These are phyloP conservation scores for Ictalurus furcatus DNA, from an alignment of 2,113 vertebrate species.

Conservation along the genomic window DNA sequence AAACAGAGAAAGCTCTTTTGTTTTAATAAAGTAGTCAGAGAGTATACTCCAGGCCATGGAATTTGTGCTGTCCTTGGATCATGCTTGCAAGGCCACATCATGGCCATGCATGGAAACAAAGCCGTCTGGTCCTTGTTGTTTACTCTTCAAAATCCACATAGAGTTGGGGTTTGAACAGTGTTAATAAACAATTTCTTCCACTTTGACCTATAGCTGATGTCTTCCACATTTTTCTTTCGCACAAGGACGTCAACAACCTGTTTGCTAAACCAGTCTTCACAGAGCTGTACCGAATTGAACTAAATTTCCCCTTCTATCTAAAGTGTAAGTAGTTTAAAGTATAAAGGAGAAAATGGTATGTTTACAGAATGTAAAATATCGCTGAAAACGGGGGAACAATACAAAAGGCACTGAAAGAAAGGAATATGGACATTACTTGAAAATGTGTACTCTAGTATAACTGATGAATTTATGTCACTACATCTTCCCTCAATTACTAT, in stretches of 20 bases:
- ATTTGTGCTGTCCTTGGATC: constrained; percentile 18
- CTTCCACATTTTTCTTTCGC: constrained; percentile 41
- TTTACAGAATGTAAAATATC: not conserved
- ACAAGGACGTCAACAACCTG: constrained; percentile 17
- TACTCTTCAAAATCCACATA: constrained; percentile 47
- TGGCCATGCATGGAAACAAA: constrained; percentile 38
- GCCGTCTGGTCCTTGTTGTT: constrained; percentile 52
- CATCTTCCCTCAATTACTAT: constrained; percentile 7
- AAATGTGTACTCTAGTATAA: not conserved
- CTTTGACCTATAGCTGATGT: constrained; percentile 46
- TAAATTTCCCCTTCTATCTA: not conserved
- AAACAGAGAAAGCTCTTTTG: not conserved
- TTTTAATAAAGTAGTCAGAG: not conserved
- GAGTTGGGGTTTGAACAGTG: constrained; percentile 47
- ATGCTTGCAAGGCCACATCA: constrained; percentile 23
- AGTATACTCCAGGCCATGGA: constrained; percentile 2
- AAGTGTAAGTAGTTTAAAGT: not conserved
- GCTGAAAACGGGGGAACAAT: not conserved
- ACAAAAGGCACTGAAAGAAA: not conserved
- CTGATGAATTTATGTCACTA: not conserved
- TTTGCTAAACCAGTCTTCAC: not conserved
- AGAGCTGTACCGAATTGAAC: not conserved
- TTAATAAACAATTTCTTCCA: constrained; percentile 56
- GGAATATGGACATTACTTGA: not conserved
- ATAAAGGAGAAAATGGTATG: not conserved